Evolutionary conservation across 2,888 invertebrate species (phyloP), one percentile per base, ranked within the genome.

Genomic region (Cyrtodaria siliqua): DNA sequence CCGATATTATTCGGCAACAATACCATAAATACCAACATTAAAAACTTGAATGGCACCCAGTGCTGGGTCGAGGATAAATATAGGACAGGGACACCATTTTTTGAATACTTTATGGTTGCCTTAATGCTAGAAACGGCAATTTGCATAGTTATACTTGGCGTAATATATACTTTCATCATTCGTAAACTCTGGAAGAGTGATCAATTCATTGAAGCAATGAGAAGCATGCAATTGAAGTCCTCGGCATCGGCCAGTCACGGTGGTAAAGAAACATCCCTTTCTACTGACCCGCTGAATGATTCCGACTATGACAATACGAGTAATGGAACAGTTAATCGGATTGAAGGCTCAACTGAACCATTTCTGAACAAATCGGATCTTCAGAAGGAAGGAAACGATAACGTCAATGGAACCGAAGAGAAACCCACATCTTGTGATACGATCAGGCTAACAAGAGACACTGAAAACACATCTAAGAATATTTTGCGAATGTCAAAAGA

Each of bases 81-180:
- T 33, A 14, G 44, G 24, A 27, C 42, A 2, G 49, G 55, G 8
- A 33, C 64, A 2, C 2, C 40, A 12, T 50, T 63, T 27, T 73
- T 77, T 40, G 74, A 74, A 56, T 16, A 42, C 0, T 81, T 57
- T n/a, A 66, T 63, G 26, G 40, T 16, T 2, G 8, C 38, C 1
- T 62, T 81, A 12, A 23, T 81, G 40, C 9, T 62, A 2, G 81
- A 81, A 53, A 63, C 77, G 4, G 27, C 73, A 23, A 49, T 71
- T 1, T 67, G 70, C 27, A 74, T 77, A 9, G 26, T 63, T 24
- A 56, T 77, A 1, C 67, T 81, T 24, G 57, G 50, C 1, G 52
- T 77, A 14, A 24, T 81, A 33, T 81, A 81, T 33, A 27, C 52
- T 2, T 71, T 81, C 16, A 81, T 81, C 6, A 70, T 74, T 20